Conservation (phyloP, 2,113 vertebrate species). For the Calyptommatus sinebrachiatus region DNA sequence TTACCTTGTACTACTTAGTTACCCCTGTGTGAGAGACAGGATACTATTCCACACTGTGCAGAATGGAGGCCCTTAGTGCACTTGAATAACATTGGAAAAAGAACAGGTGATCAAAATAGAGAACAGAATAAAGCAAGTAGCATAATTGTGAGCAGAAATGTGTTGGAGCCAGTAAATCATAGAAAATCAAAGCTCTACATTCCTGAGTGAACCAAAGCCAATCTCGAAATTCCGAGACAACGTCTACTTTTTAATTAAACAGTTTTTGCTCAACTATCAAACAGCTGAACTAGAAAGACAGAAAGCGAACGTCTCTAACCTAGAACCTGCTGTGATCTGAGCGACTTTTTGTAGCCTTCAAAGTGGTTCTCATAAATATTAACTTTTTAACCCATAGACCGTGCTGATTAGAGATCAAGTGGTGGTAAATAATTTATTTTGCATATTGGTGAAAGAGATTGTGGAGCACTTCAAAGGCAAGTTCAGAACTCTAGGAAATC, state of each 20-base stretch:
- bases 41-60: no score
- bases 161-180: background rate
- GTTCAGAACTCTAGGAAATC: background rate
- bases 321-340: constrained; percentile 20
- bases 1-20: no score
- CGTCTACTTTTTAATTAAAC: background rate
- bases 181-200: background rate
- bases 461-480: constrained; percentile 20
- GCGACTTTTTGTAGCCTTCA: background rate
- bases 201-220: background rate
- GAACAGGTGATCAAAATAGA: no score
- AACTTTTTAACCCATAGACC: constrained; percentile 31
- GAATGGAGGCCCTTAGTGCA: no score
- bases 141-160: background rate
- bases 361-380: background rate
- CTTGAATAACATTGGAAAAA: no score
- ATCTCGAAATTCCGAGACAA: background rate
- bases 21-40: no score
- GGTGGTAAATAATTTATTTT: constrained; percentile 38
- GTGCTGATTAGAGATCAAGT: background rate
- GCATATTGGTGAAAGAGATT: background rate
- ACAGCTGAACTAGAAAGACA: background rate
- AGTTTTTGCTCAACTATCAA: background rate
- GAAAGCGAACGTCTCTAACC: background rate
- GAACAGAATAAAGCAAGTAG: background rate